Percentiles rank a stretch among this genome's conserved stretches.
Conservation (phyloP, 2,888 invertebrate genomes). For the Drosophila putrida region DNA sequence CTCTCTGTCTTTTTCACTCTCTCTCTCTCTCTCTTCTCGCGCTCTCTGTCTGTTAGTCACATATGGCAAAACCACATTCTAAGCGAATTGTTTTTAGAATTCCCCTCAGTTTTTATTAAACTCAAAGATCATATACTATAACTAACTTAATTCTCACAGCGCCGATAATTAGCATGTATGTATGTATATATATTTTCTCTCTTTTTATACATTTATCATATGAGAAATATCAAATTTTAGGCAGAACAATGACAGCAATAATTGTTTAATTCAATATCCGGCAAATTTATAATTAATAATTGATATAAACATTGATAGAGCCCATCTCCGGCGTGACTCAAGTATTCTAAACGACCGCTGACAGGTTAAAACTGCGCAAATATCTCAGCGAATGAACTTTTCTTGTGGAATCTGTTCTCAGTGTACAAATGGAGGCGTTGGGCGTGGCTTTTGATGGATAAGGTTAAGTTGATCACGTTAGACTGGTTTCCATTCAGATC, state of each 20-base stretch:
- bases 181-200: slow-evolving; percentile 1
- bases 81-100: slow-evolving; percentile 31
- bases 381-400: slow-evolving; percentile 4
- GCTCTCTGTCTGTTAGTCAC: slow-evolving; percentile 20
- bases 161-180: slow-evolving; percentile 30
- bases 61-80: slow-evolving; percentile 37
- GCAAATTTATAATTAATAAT: slow-evolving; percentile 11
- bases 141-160: slow-evolving; percentile 42
- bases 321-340: slow-evolving; percentile 13
- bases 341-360: slow-evolving; percentile 2
- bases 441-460: slow-evolving; percentile 36
- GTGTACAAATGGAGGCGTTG: too few relatives aligned
- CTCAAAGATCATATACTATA: slow-evolving; percentile 1
- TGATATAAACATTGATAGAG: slow-evolving; percentile 16
- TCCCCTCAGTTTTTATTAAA: slow-evolving; percentile 14
- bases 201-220: slow-evolving; percentile 17
- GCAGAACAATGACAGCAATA: slow-evolving; percentile 21
- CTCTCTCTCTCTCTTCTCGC: not conserved
- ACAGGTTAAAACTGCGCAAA: slow-evolving; percentile 22
- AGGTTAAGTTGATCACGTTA: slow-evolving; percentile 48
- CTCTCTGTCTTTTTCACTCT: slow-evolving; percentile 1
- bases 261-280: slow-evolving; percentile 9
- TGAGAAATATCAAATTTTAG: slow-evolving; percentile 21
- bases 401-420: not conserved
- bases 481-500: slow-evolving; percentile 43